These are phyloP conservation scores for Motacilla tschutschensis DNA, from an alignment of 2,113 vertebrate species.

Conservation along the genomic window DNA sequence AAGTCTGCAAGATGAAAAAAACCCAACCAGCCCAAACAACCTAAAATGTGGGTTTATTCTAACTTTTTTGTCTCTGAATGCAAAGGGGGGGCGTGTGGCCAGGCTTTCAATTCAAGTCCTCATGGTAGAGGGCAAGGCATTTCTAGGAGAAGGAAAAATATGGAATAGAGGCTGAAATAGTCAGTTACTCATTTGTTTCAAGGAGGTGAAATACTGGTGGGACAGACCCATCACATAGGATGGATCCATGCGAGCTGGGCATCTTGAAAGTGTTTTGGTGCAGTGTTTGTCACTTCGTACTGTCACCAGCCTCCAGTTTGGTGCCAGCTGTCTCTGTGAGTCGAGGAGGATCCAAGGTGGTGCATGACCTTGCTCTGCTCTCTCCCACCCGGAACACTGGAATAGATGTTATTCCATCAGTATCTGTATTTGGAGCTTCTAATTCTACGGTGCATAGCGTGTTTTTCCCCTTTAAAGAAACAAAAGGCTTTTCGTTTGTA, in stretches of 20 bases:
- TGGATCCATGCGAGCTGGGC: background rate
- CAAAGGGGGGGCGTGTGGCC: background rate
- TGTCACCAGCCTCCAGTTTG: background rate
- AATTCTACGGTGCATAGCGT: rapidly evolving
- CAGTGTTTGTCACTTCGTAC: rapidly evolving
- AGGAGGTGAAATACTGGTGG: background rate
- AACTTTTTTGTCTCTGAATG: background rate
- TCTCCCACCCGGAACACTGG: background rate
- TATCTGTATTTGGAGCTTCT: background rate
- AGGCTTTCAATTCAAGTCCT: background rate
- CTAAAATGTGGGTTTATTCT: background rate
- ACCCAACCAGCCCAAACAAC: background rate
- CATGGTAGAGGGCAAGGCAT: background rate
- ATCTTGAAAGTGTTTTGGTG: background rate
- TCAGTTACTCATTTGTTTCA: background rate
- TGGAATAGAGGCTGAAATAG: background rate
- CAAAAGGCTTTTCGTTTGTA: background rate
- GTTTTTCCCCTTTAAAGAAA: background rate
- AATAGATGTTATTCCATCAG: background rate
- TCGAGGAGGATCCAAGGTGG: background rate
- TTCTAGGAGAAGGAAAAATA: background rate
- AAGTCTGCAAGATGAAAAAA: background rate
- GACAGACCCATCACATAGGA: background rate
- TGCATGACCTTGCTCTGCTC: background rate
- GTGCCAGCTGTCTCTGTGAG: background rate